Evolutionary conservation across 2,113 vertebrate genomes (phyloP).

Genomic region (Microtus richardsoni): DNA sequence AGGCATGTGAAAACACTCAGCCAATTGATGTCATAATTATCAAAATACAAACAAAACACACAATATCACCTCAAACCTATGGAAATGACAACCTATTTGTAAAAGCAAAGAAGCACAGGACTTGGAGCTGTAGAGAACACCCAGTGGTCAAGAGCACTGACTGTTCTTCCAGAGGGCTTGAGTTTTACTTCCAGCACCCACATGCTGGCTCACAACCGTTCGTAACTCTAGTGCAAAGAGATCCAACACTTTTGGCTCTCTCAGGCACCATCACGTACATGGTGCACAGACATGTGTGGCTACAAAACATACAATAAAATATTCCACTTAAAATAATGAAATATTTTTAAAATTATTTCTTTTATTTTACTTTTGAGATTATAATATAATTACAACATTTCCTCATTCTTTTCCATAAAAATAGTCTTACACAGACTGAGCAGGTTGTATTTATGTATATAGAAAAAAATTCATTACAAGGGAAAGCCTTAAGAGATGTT

Average conservation of each 20-base stretch:
- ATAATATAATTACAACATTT: not conserved
- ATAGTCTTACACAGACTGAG: not conserved
- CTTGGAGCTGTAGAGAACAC: not conserved
- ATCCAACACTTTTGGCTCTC: not conserved
- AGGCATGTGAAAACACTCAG: not conserved
- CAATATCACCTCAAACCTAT: not conserved
- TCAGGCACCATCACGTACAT: not conserved
- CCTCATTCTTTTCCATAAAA: not conserved
- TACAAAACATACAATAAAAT: not conserved
- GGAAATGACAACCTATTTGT: not conserved
- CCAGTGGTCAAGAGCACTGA: not conserved
- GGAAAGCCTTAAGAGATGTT: not conserved
- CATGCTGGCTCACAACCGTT: not conserved
- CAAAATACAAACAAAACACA: not conserved
- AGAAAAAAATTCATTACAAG: not conserved
- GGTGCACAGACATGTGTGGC: not conserved
- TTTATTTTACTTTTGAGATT: not conserved
- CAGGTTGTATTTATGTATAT: not conserved
- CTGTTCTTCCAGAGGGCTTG: not conserved
- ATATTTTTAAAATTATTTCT: not conserved
- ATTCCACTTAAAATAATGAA: not conserved
- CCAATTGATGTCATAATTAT: not conserved
- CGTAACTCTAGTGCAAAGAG: not conserved
- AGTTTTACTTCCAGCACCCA: not conserved
- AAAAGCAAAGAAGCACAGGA: not conserved